Base-by-base conservation (phyloP, 2,888 invertebrate genomes). In the Eupithecia abbreviata region DNA sequence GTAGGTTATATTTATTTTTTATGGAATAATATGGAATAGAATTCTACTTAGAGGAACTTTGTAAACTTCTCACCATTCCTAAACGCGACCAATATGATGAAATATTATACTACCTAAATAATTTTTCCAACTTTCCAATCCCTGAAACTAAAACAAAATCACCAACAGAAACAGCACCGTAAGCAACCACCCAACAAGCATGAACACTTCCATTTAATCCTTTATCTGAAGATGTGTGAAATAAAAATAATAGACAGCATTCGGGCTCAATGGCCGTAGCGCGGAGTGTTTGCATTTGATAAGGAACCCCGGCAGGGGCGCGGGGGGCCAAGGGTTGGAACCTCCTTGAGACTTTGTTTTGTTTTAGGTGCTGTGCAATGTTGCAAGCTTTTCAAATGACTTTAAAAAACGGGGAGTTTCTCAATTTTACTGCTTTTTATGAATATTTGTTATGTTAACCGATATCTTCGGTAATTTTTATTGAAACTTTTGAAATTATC, bases 201-300 rank as follows among this genome's bases (percentile, higher is more conserved):
- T 82, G 85, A 86, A 85, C 80, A 85, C 82, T 83, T 84, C 85
- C 85, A 88, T 88, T 88, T 88, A 88, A 88, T 88, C 87, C 86
- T 68, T 78, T 83, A 82, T 82, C 85, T 84, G 84, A 86, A 87
- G 89, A 88, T 86, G 90, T 86, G 90, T 89, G 87, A 89, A 92
- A 92, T 92, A 91, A 92, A 93, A 93, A 93, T 92, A 92, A 93
- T 90, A 90, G 89, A 82, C 85, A 79, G 87, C 83, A 88, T 90
- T 89, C 87, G 86, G 86, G 91, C 90, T 87, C 93, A 94, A 92
- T 92, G 93, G 90, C 90, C 90, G 93, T 91, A 92, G 93, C 91
- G 90, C 84, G 83, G 93, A 93, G 94, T 94, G 94, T 94, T 92
- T 91, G 91, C 91, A 90, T 91, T 92, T 92, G 94, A 94, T 94